Base-by-base conservation (phyloP, 2,797 vertebrate genomes). In the Phrynocephalus forsythii region DNA sequence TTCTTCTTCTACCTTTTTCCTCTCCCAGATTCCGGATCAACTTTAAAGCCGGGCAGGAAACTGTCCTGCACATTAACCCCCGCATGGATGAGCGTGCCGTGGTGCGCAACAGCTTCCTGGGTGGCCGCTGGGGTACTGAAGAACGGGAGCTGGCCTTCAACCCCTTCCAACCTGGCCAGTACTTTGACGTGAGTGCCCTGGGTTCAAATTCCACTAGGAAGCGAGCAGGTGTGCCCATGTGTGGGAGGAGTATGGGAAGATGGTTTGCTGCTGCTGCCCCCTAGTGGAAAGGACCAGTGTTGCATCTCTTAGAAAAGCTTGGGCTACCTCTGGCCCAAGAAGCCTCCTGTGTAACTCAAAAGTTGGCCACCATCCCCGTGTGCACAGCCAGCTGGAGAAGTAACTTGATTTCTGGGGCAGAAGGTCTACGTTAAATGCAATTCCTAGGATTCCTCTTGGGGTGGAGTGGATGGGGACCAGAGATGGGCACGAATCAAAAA, bases 101-200 rank as follows among this genome's bases (percentile, higher is more conserved):
- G 89, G 91, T 98, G 75, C 96, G 98, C 13, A 98, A 98, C 97
- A 97, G 95, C 94, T 87, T 44, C 77, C 67, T 97, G 1, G 96
- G 94, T 0, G 97, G 96, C 0, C 56, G 11, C 0, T 98, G 98
- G 98, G 98, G 98, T 0, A 1, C 91, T 0, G 98, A 98, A 93
- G 98, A 98, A 50, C 88, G 82, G 20, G 96, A 97, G n/a, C 0
- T 97, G 3, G 0, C 86, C 71, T 15, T 90, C 79, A 97, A 95
- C 94, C 98, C 98, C 0, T 98, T 98, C 88, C 63, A 79, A 33
- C 96, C 95, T 44, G 98, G 98, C 56, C 97, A 97, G 86, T 97
- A 96, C 96, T 98, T 98, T 80, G 97, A 98, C 4, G 98, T 98
- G 86, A 97, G 97, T 92, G 83, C 66, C 63, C 38, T 24, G 60